Conservation (phyloP, 2,888 invertebrate species). For the Drosophila mimica region DNA sequence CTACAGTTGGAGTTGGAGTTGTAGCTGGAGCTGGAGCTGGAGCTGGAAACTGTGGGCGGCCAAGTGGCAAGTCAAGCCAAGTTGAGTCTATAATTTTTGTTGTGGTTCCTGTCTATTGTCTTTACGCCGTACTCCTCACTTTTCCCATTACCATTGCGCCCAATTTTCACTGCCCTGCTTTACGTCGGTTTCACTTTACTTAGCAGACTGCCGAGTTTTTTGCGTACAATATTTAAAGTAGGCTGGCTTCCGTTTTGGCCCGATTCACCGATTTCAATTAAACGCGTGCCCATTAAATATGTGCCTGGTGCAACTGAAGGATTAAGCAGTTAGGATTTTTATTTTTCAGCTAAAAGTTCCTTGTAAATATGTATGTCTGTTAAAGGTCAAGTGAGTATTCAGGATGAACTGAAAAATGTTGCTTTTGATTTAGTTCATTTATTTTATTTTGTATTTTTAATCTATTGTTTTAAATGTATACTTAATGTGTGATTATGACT, state of each 20-base stretch:
- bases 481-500: not conserved
- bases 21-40: constrained; percentile 6
- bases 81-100: constrained; percentile 79
- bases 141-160: constrained; percentile 7
- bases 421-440: not conserved
- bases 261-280: constrained; percentile 26
- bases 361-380: not conserved
- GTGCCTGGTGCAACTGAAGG: not conserved
- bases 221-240: constrained; percentile 50
- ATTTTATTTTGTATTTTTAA: not conserved
- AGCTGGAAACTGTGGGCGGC: constrained; percentile 56
- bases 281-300: constrained; percentile 6
- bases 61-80: constrained; percentile 64
- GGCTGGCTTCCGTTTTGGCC: constrained; percentile 24
- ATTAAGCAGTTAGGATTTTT: not conserved
- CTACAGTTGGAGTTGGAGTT: constrained; percentile 1
- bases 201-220: constrained; percentile 26
- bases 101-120: constrained; percentile 80
- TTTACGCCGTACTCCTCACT: constrained; percentile 47
- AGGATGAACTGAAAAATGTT: not conserved
- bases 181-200: constrained; percentile 29
- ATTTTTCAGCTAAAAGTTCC: not conserved
- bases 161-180: constrained; percentile 3
- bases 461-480: not conserved
- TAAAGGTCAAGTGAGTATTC: not conserved